Base-by-base conservation (phyloP, 2,113 vertebrate species). In the Ptilorrhoa leucosticta region DNA sequence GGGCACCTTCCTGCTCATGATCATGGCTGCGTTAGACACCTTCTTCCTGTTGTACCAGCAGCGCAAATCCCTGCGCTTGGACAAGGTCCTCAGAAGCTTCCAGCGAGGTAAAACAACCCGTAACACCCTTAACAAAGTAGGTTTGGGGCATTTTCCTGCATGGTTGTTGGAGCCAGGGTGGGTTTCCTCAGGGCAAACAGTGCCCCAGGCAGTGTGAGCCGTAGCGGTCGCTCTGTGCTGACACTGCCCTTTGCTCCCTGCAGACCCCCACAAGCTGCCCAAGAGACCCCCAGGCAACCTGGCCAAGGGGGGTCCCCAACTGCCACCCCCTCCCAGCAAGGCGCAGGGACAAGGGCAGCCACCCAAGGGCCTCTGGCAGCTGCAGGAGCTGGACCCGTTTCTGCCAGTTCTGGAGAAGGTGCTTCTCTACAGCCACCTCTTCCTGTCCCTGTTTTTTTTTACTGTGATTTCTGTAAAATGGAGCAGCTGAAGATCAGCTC, bases 1-100 rank as follows among this genome's bases (percentile, higher is more conserved):
- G 4, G 89, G 79, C 5, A 87, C 98, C 76, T 98, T 98, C 76
- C 81, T 93, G 69, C 66, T 98, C 73, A 98, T 98, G 97, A 95
- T 98, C 73, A 26, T 97, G 35, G 98, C 98, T 15, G 90, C 98
- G 33, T 77, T 98, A 10, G 98, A 98, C 92, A 93, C 97, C 89
- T 97, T 98, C 78, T 58, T 98, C 66, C 78, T 98, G 12, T 26
- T 95, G 86, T 63, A 98, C 93, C 98, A 91, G 76, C 91, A 94
- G 69, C 71, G 71, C 75, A 97, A 92, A 85, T 75, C 73, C 51
- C 53, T 10, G 2, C 21, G 0, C 3, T 3, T 42, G 4, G 30
- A 40, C 58, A 94, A 93, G 39, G 63, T 5, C 20, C 53, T 83
- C 16, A 1, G 60, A 28, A 57, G 57, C 57, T 56, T 33, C 76